Evolutionary conservation across 2,888 invertebrate genomes (phyloP).

Genomic region (Ditula angustiorana): DNA sequence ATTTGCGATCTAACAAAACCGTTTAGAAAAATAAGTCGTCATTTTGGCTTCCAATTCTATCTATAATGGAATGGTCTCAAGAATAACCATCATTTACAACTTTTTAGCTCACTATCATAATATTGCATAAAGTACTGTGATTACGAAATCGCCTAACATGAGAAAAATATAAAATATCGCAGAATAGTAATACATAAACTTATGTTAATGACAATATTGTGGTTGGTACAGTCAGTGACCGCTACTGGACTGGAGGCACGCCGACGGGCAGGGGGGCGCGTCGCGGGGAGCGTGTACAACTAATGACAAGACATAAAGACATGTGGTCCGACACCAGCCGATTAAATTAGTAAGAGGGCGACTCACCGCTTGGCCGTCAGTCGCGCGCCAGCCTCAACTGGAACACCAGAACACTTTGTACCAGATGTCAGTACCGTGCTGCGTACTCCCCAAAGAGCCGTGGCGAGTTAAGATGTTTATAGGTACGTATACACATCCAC

Average conservation of each 20-base stretch:
- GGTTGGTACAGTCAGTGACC: constrained; percentile 16
- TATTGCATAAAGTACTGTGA: constrained; percentile 56
- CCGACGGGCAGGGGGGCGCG: neutral
- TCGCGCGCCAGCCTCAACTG: neutral
- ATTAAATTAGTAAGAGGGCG: neutral
- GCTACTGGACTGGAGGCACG: neutral
- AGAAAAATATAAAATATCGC: constrained; percentile 42
- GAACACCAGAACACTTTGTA: neutral
- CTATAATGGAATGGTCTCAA: constrained; percentile 83
- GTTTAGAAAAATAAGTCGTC: constrained; percentile 84
- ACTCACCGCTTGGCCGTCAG: neutral
- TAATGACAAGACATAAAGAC: neutral
- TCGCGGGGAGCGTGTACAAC: neutral
- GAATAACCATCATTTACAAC: constrained; percentile 70
- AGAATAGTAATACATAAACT: constrained; percentile 49
- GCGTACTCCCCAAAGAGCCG: neutral
- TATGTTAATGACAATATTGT: constrained; percentile 45
- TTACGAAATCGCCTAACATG: constrained; percentile 49
- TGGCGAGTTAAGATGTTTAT: neutral
- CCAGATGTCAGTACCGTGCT: neutral
- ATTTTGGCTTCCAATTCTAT: constrained; percentile 82
- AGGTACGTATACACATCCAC: neutral
- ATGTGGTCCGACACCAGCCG: neutral
- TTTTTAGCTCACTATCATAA: constrained; percentile 60
- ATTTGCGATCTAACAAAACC: constrained; percentile 82